phyloP scores from a whole-genome alignment of 2,113 vertebrate genomes.

The Pterocles burchelli region DNA sequence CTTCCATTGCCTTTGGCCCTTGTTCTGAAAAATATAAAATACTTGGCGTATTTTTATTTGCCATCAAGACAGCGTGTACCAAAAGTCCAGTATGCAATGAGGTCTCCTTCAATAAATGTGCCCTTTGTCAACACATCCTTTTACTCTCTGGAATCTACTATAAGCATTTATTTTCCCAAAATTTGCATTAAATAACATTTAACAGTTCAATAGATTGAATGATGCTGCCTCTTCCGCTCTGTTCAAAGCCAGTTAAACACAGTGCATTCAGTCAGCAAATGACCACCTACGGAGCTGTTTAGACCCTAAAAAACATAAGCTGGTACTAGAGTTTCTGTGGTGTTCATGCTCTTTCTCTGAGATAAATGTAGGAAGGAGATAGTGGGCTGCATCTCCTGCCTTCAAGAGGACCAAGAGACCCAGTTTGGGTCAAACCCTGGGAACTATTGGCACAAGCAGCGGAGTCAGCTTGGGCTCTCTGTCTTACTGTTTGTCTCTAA shows the following conservation, averaged over 20 bases:
- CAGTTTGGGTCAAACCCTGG: too few relatives aligned
- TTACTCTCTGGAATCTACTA: background rate
- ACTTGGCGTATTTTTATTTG: conserved; percentile 14
- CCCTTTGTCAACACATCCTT: background rate
- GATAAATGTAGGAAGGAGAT: background rate
- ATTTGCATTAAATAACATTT: background rate
- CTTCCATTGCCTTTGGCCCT: background rate
- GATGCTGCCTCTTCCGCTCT: background rate
- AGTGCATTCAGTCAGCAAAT: background rate
- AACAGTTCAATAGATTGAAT: background rate
- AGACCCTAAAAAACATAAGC: background rate
- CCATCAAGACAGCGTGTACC: background rate
- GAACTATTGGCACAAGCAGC: background rate
- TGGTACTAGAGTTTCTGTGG: background rate
- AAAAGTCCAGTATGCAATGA: conserved; percentile 49
- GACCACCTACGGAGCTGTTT: accelerated
- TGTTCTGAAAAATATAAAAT: background rate
- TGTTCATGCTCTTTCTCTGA: accelerated
- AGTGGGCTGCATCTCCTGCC: background rate
- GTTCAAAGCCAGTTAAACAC: background rate
- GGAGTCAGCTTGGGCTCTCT: accelerated
- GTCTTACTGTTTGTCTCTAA: background rate
- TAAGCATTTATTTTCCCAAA: background rate
- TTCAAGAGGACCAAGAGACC: background rate
- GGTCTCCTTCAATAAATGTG: conserved; percentile 12